phyloP scores from a whole-genome alignment of 2,888 invertebrate species.

The Thera obeliscata region DNA sequence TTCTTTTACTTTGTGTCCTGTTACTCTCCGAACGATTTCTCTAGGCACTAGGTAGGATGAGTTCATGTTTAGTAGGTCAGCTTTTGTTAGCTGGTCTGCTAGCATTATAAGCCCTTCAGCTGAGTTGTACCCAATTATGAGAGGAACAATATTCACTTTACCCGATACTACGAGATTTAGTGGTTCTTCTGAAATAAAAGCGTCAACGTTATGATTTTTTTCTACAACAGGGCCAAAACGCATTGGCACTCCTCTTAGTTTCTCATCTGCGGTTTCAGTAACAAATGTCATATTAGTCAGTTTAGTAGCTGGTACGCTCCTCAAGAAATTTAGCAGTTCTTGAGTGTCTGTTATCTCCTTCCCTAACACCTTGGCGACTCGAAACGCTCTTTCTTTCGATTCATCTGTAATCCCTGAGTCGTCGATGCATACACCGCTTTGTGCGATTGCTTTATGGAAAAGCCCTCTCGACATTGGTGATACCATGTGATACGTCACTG shows the following conservation, averaged over 20 bases:
- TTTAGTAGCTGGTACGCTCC: conserved; percentile 53
- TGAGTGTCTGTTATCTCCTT: conserved; percentile 57
- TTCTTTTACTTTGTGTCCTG: conserved; percentile 47
- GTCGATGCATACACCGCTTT: conserved; percentile 65
- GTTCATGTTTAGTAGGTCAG: conserved; percentile 50
- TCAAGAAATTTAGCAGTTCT: conserved; percentile 57
- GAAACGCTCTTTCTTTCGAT: conserved; percentile 57
- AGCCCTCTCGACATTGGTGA: conserved; percentile 70
- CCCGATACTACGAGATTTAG: conserved; percentile 52
- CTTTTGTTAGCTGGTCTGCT: conserved; percentile 48
- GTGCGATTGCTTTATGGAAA: conserved; percentile 68
- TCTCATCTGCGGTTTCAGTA: conserved; percentile 59
- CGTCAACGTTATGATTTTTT: conserved; percentile 53
- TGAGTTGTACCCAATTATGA: conserved; percentile 63
- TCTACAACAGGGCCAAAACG: conserved; percentile 64
- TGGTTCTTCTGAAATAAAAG: conserved; percentile 59
- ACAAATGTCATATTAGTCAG: conserved; percentile 51
- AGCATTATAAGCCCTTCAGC: conserved; percentile 60
- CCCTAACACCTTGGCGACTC: conserved; percentile 59
- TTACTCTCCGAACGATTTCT: conserved; percentile 52
- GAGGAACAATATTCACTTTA: conserved; percentile 56
- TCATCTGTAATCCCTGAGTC: conserved; percentile 57
- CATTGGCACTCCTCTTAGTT: conserved; percentile 56
- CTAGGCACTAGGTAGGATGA: conserved; percentile 57
- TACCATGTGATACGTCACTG: conserved; percentile 67